A percentile compares a stretch with the other conserved stretches of the same genome.
Evolutionary conservation across 2,113 vertebrate species (phyloP).

Genomic region (Bubo scandiacus): DNA sequence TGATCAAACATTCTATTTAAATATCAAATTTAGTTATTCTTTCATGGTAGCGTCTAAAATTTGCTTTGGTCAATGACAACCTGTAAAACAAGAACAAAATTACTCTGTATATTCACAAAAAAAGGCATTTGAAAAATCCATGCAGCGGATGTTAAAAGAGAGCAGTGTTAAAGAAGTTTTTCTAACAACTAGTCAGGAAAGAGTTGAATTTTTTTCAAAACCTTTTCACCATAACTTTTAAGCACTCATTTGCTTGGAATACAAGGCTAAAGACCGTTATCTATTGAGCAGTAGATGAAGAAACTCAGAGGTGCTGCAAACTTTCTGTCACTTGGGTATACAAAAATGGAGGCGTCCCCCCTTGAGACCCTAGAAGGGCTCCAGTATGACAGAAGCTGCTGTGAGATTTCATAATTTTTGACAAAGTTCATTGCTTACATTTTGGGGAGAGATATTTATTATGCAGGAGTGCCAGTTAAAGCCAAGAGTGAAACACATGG

Average conservation of each 20-base stretch:
- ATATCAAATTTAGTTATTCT: neutral
- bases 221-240: neutral
- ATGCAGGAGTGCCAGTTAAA: constrained; percentile 44
- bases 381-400: constrained; percentile 52
- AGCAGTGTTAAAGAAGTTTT: neutral
- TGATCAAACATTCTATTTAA: neutral
- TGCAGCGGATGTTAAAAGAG: neutral
- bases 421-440: constrained; percentile 42
- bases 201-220: neutral
- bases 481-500: constrained; percentile 66
- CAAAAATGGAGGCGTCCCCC: neutral
- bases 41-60: neutral
- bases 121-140: neutral
- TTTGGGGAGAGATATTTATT: constrained; percentile 51
- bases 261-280: neutral
- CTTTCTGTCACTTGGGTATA: neutral
- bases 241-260: neutral
- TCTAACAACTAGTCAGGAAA: neutral
- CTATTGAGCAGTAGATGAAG: neutral
- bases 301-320: neutral
- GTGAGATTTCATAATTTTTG: constrained; percentile 61
- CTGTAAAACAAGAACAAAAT: neutral
- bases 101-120: neutral
- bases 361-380: neutral
- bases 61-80: neutral